phyloP scores from a whole-genome alignment of 2,797 vertebrate species.

The Syncerus caffer region DNA sequence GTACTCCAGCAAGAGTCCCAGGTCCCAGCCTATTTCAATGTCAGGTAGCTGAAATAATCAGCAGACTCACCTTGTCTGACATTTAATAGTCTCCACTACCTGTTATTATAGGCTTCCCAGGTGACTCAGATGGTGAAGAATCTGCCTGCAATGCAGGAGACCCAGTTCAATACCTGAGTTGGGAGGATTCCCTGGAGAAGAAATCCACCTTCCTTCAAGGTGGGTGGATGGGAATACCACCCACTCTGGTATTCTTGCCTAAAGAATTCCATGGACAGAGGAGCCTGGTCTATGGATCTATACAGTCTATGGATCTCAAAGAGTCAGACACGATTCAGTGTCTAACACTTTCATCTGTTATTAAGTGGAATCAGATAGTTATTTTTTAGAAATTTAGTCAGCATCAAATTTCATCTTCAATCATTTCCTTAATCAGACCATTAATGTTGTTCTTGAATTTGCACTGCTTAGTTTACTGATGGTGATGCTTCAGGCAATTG shows the following conservation, averaged over 20 bases:
- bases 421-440: neutral
- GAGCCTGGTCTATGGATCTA: neutral
- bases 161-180: neutral
- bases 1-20: neutral
- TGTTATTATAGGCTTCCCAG: neutral
- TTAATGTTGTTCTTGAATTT: neutral
- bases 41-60: neutral
- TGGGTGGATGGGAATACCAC: no score
- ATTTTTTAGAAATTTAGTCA: neutral
- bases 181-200: neutral
- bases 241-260: neutral
- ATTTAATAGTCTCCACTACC: neutral
- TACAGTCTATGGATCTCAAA: neutral
- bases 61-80: neutral
- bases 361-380: neutral
- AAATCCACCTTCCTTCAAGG: neutral
- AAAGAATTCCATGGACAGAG: neutral
- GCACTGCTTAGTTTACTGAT: neutral
- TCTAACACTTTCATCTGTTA: neutral
- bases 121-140: neutral
- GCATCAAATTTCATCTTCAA: neutral
- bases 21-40: neutral
- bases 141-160: neutral
- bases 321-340: neutral
- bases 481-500: neutral